Evolutionary conservation across 2,113 vertebrate species (phyloP).

Genomic region (Narcine bancroftii): DNA sequence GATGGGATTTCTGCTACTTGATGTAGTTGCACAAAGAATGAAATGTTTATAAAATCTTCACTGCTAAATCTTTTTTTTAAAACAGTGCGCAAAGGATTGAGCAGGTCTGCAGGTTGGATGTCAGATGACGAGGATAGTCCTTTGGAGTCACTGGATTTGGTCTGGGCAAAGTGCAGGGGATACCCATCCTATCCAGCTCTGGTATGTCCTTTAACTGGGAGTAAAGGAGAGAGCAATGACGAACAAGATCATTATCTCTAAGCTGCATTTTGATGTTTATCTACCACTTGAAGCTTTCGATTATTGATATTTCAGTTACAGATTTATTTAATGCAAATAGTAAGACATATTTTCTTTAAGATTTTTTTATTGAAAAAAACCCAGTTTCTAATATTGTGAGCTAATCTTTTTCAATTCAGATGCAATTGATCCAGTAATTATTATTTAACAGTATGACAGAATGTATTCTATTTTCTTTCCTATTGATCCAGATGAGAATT

Average conservation of each 20-base stretch:
- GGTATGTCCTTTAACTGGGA: constrained; percentile 60
- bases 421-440: not conserved
- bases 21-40: not conserved
- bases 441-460: not conserved
- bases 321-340: not conserved
- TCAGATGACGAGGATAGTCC: constrained; percentile 86
- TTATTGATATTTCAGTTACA: not conserved
- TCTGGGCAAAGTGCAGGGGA: constrained; percentile 96
- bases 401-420: not conserved
- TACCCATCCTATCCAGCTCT: constrained; percentile 94
- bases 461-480: not conserved
- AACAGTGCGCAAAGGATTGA: constrained; percentile 83
- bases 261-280: not conserved
- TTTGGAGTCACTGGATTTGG: constrained; percentile 87
- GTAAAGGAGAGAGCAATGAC: not conserved
- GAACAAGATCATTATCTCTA: not conserved
- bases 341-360: not conserved
- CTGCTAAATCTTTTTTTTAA: constrained; percentile 38
- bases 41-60: no score
- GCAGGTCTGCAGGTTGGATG: constrained; percentile 77
- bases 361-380: not conserved
- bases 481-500: not conserved
- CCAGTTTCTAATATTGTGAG: not conserved
- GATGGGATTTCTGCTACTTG: not conserved
- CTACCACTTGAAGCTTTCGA: not conserved